A percentile compares a stretch with the other conserved stretches of the same genome.
Evolutionary conservation across 2,888 invertebrate species (phyloP).

Genomic region (Cheilosia vulpina): DNA sequence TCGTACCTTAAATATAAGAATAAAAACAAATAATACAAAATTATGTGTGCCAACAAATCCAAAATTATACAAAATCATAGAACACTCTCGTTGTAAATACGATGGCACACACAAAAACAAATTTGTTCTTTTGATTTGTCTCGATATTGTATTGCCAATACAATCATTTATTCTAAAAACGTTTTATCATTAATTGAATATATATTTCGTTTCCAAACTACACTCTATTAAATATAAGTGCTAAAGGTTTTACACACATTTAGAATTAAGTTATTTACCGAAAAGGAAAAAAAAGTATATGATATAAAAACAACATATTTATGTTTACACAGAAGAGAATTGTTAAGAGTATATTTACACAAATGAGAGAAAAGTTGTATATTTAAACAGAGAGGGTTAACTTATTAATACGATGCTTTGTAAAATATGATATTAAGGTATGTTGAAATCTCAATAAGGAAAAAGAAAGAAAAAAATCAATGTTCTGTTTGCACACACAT

Average conservation of each 20-base stretch:
- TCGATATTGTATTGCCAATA: slow-evolving; percentile 26
- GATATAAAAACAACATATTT: slow-evolving; percentile 48
- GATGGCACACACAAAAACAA: slow-evolving; percentile 19
- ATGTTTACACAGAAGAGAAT: slow-evolving; percentile 47
- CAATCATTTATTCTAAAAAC: slow-evolving; percentile 34
- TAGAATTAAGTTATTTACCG: slow-evolving; percentile 54
- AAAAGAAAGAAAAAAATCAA: slow-evolving; percentile 1
- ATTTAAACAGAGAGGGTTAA: slow-evolving; percentile 37
- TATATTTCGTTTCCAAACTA: not conserved
- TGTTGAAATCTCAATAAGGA: slow-evolving; percentile 54
- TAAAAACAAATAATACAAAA: slow-evolving; percentile 8
- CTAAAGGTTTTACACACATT: slow-evolving; percentile 33
- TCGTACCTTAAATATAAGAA: slow-evolving; percentile 52
- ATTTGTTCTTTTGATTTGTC: slow-evolving; percentile 1
- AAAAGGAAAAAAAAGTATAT: not conserved
- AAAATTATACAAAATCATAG: slow-evolving; percentile 13
- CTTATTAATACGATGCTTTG: slow-evolving; percentile 49
- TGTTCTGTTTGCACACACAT: slow-evolving; percentile 66
- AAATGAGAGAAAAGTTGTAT: slow-evolving; percentile 40
- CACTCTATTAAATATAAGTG: slow-evolving; percentile 15
- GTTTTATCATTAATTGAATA: slow-evolving; percentile 1
- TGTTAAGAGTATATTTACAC: slow-evolving; percentile 64
- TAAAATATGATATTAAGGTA: slow-evolving; percentile 34
- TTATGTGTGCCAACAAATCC: slow-evolving; percentile 52
- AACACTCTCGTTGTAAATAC: slow-evolving; percentile 15